Percentiles rank a stretch among this genome's conserved stretches.
Evolutionary conservation across 1,140 invertebrate species (phyloP).

Genomic region (Heterodera carotae): DNA sequence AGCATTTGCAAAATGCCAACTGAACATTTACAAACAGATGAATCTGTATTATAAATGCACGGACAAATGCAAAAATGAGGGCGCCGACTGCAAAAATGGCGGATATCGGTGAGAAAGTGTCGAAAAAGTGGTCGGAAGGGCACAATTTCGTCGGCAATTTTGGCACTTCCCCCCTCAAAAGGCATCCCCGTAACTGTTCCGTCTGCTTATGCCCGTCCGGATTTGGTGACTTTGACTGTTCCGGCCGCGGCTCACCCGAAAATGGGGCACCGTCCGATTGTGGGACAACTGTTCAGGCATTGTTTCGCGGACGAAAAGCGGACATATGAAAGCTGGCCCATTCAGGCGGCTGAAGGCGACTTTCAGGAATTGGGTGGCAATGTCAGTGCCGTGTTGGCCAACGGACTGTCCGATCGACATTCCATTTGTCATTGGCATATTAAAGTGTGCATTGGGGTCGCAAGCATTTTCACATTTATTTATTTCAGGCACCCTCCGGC

Average conservation of each 20-base stretch:
- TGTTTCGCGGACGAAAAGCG: background rate
- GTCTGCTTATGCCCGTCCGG: conserved; percentile 44
- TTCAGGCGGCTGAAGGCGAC: conserved; percentile 43
- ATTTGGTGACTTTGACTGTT: conserved; percentile 45
- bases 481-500: conserved; percentile 36
- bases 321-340: background rate
- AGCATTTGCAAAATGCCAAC: background rate
- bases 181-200: conserved; percentile 39
- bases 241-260: conserved; percentile 16
- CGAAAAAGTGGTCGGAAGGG: background rate
- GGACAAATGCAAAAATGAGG: conserved; percentile 12
- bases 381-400: conserved; percentile 37
- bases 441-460: conserved; percentile 26
- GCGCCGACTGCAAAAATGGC: conserved; percentile 37
- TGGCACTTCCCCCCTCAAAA: background rate
- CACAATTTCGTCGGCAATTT: conserved; percentile 4
- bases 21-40: conserved; percentile 27
- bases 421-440: conserved; percentile 50
- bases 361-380: conserved; percentile 41
- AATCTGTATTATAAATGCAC: conserved; percentile 43
- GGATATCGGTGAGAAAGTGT: conserved; percentile 31
- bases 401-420: conserved; percentile 40
- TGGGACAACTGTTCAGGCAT: conserved; percentile 33
- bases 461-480: background rate
- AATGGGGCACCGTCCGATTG: conserved; percentile 42